Percentiles rank a stretch among this genome's conserved stretches.
Conservation (phyloP, 2,113 vertebrate genomes). For the Setophaga coronata region DNA sequence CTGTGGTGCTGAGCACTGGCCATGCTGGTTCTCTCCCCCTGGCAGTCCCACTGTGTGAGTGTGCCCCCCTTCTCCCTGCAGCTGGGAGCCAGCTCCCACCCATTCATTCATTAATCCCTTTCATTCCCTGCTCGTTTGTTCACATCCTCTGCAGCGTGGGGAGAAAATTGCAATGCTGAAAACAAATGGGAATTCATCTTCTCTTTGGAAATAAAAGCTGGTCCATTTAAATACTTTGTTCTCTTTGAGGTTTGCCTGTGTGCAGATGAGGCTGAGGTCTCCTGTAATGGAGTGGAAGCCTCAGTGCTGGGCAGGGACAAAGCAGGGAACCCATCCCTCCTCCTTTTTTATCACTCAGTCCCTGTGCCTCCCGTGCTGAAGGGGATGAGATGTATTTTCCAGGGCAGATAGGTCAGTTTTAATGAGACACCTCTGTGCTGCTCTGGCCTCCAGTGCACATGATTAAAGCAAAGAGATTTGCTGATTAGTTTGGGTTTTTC, state of each 20-base stretch:
- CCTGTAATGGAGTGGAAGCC: not conserved
- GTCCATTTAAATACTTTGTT: not conserved
- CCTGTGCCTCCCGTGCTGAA: fast-evolving
- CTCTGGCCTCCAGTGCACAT: not conserved
- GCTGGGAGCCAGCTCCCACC: constrained; percentile 25
- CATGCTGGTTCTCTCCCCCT: not conserved
- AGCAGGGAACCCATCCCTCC: not conserved
- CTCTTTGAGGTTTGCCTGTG: not conserved
- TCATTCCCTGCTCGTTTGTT: constrained; percentile 1
- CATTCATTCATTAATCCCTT: constrained; percentile 41
- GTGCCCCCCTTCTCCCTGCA: not conserved
- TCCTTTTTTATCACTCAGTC: not conserved
- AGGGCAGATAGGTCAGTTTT: not conserved
- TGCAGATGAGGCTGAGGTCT: constrained; percentile 16
- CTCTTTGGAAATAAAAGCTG: not conserved
- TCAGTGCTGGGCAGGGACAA: constrained; percentile 1
- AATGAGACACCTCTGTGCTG: not conserved
- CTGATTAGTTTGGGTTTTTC: not conserved
- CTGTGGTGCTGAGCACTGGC: not conserved
- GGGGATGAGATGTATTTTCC: not conserved
- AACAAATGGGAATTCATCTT: constrained; percentile 14
- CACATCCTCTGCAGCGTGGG: not conserved
- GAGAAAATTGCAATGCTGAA: not conserved
- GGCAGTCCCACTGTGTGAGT: not conserved
- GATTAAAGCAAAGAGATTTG: not conserved